A percentile compares a stretch with the other conserved stretches of the same genome.
phyloP scores from a whole-genome alignment of 35 echinoderm and acorn worm species.

The Heliocidaris tuberculata region DNA sequence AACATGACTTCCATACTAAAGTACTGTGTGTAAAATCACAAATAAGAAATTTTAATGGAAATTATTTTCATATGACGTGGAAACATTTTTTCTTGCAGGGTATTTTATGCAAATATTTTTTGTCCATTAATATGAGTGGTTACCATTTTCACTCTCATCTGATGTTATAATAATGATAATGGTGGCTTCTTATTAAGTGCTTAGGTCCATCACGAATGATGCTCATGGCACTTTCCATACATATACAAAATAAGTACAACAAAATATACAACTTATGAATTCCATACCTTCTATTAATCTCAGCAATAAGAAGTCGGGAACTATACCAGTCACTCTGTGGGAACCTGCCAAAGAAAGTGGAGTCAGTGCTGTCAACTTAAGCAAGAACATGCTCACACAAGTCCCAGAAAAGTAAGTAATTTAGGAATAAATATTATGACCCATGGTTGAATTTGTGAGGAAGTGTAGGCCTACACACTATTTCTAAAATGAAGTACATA shows the following conservation, averaged over 20 bases:
- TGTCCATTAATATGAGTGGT: not conserved
- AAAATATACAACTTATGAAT: no score
- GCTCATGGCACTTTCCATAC: no score
- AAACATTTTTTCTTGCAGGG: no score
- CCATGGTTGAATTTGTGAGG: not conserved
- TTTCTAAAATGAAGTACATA: not conserved
- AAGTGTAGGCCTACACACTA: not conserved
- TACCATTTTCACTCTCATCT: not conserved
- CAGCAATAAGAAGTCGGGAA: constrained; percentile 83
- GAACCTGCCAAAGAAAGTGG: constrained; percentile 85
- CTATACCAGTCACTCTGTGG: constrained; percentile 75
- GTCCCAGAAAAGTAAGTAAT: constrained; percentile 88
- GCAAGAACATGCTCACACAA: constrained; percentile 88
- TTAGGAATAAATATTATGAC: not conserved
- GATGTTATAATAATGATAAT: no score
- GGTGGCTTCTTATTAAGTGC: no score
- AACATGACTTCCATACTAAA: no score
- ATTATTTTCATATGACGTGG: no score
- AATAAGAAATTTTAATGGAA: no score
- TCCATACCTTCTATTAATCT: not conserved
- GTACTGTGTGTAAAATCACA: no score
- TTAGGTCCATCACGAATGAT: no score
- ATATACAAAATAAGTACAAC: no score
- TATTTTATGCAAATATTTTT: no score
- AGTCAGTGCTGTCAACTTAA: constrained; percentile 88